phyloP scores from a whole-genome alignment of 2,797 vertebrate species.

The Pitangus sulphuratus region DNA sequence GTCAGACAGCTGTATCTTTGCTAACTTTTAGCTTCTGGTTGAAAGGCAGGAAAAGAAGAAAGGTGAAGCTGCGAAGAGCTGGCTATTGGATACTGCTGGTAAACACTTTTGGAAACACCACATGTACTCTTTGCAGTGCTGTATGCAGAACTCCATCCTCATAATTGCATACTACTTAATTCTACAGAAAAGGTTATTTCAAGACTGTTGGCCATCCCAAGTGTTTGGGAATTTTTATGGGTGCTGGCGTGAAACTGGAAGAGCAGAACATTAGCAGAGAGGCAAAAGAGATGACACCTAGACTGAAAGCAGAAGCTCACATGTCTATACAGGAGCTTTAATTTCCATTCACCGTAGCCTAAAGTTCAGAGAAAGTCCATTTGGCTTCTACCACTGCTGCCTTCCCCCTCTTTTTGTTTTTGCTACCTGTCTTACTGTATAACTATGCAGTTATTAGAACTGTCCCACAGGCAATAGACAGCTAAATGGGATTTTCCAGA shows the following conservation, averaged over 20 bases:
- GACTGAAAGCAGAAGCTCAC: not conserved
- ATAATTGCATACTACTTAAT: not conserved
- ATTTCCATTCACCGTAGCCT: not conserved
- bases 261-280: not conserved
- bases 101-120: not conserved
- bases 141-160: not conserved
- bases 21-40: not conserved
- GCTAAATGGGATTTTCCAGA: constrained; percentile 46
- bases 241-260: not conserved
- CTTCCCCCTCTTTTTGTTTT: not conserved
- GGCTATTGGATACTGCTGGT: not conserved
- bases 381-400: not conserved
- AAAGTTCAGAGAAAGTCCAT: not conserved
- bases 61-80: not conserved
- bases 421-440: not conserved
- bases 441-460: not conserved
- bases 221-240: not conserved
- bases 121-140: not conserved
- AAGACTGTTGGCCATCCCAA: not conserved
- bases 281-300: not conserved
- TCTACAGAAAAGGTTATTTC: not conserved
- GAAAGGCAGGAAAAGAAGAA: not conserved
- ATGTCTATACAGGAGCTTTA: not conserved
- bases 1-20: not conserved
- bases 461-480: not conserved